Base-by-base conservation (phyloP, 37 sponge, comb jelly and placozoan species). In the Axinella damicornis region DNA sequence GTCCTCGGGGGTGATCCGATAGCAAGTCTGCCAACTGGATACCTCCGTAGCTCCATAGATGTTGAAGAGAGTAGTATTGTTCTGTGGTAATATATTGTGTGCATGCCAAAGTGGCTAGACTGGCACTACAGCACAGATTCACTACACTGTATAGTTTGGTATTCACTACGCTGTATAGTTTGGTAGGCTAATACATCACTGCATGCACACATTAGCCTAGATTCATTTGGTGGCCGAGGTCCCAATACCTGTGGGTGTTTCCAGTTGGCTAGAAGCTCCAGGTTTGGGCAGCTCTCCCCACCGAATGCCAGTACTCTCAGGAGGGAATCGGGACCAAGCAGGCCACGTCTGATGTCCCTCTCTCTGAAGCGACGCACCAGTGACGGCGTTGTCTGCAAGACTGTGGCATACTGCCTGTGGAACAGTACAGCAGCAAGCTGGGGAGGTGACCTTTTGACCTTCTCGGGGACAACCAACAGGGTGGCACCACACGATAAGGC, bases 21-120 rank as follows among this genome's bases (percentile, higher is more conserved):
- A 71, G 33, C 95, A 97, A 14, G 80, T 87, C 38, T 93, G 84
- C 98, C 98, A 97, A 41, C 93, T 84, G 30, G 98, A 97, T 59
- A 97, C 98, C 77, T 97, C 98, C 35, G 98, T 97, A 69, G 92
- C 92, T 6, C 98, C 98, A 59, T 97, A 97, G n/a, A 97, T 31
- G 57, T 97, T 95, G 85, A 90, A 97, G 12, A 97, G 6, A 11
- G 38, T 58, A 0, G 95, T 95, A 37, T 24, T 33, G 66, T 94
- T 94, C 92, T 95, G 57, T 28, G 53, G 12, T n/a, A n/a, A n/a
- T n/a, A n/a, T n/a, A 56, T 18, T 19, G 57, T 19, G 57, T 56
- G 18, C 57, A 15, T 56, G 18, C 18, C 18, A 56, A 19, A 56
- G 18, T 56, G 15, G 15, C 57, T 19, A 14, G 15, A 27, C 35